These are phyloP conservation scores for Anthopleura sola DNA, from an alignment of 64 coral and sea anemone species.

Conservation along the genomic window DNA sequence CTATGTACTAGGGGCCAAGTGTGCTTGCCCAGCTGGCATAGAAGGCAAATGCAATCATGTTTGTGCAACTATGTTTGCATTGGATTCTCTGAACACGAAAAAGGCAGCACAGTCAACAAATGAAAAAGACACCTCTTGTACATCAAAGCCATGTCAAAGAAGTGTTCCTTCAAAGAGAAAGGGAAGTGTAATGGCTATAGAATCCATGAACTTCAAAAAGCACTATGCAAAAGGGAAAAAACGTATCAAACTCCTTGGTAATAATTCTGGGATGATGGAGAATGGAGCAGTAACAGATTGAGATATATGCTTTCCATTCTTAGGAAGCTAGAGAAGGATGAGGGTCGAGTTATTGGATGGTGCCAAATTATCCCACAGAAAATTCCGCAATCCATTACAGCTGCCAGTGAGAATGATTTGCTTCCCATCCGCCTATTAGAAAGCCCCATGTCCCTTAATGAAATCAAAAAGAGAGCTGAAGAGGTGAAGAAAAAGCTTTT, in stretches of 20 bases:
- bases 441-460: neutral
- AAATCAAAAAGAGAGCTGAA: neutral
- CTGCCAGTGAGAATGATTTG: conserved; percentile 13
- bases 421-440: conserved; percentile 48
- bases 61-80: conserved; percentile 40
- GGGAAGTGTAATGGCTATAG: conserved; percentile 32
- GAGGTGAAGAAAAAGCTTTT: conserved; percentile 33
- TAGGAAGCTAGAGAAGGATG: no score
- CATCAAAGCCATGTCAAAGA: conserved; percentile 37
- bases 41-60: conserved; percentile 39
- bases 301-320: no score
- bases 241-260: neutral
- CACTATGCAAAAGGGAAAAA: conserved; percentile 43
- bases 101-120: neutral
- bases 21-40: conserved; percentile 47
- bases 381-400: neutral
- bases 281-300: conserved; percentile 32
- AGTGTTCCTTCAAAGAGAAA: conserved; percentile 56
- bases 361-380: no score
- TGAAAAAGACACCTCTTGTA: conserved; percentile 39
- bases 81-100: conserved; percentile 31
- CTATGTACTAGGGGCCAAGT: conserved; percentile 23
- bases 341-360: no score
- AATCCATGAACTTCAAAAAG: conserved; percentile 30
- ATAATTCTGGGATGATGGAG: conserved; percentile 39